Evolutionary conservation across 64 coral and sea anemone species (phyloP).

Genomic region (Pocillopora verrucosa): DNA sequence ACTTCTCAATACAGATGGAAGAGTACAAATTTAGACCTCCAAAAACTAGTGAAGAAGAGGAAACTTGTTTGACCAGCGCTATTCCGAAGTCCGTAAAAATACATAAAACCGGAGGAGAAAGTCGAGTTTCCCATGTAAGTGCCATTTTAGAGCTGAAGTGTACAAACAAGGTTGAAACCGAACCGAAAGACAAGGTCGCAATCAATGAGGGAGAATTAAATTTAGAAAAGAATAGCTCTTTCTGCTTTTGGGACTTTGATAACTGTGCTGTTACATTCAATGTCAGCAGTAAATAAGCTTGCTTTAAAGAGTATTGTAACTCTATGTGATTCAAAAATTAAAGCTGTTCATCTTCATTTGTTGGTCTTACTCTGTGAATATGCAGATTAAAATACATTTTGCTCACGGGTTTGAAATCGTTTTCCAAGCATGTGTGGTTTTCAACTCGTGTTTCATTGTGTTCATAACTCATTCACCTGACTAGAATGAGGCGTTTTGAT

Average conservation of each 20-base stretch:
- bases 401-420: too few relatives aligned
- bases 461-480: too few relatives aligned
- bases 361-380: neutral
- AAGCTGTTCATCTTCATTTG: neutral
- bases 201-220: neutral
- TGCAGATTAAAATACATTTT: too few relatives aligned
- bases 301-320: neutral
- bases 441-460: too few relatives aligned
- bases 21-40: neutral
- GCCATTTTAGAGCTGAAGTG: neutral
- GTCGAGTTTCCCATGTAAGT: neutral
- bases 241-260: neutral
- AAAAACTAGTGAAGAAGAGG: neutral
- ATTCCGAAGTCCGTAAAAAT: too few relatives aligned
- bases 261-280: neutral
- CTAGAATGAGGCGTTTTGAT: too few relatives aligned
- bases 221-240: neutral
- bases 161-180: neutral
- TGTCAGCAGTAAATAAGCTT: neutral
- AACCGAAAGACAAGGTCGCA: neutral
- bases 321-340: neutral
- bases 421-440: too few relatives aligned
- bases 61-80: too few relatives aligned
- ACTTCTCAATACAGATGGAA: neutral
- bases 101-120: neutral